Percentiles rank a stretch among this genome's conserved stretches.
Evolutionary conservation across 1,140 invertebrate genomes (phyloP).

Genomic region (Hycleus cichorii): DNA sequence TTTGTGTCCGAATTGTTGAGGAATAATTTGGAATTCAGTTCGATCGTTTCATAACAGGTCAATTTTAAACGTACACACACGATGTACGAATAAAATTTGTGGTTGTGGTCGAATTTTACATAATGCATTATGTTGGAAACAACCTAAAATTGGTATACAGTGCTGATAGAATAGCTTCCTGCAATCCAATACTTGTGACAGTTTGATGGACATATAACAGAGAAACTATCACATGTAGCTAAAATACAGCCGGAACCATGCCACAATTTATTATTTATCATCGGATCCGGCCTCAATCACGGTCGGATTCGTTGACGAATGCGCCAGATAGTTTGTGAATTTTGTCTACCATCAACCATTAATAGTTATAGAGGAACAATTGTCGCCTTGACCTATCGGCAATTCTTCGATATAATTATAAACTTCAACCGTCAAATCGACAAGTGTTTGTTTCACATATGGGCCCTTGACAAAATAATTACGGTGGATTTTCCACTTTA

Average conservation of each 20-base stretch:
- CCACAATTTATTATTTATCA: conserved; percentile 19
- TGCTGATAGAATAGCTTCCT: conserved; percentile 7
- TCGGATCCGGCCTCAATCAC: conserved; percentile 18
- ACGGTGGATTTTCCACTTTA: conserved; percentile 10
- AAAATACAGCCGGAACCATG: not conserved
- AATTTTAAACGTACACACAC: too few relatives aligned
- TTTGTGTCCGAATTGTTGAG: too few relatives aligned
- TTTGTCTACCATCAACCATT: not conserved
- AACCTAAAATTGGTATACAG: not conserved
- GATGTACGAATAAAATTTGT: too few relatives aligned
- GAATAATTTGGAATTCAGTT: too few relatives aligned
- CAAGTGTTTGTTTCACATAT: conserved; percentile 15
- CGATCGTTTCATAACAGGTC: too few relatives aligned
- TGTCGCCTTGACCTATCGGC: too few relatives aligned
- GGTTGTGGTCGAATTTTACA: not conserved
- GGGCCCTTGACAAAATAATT: conserved; percentile 14
- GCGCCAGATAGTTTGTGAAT: conserved; percentile 15
- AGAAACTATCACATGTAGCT: conserved; percentile 7
- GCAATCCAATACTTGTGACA: conserved; percentile 14
- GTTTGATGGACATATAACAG: conserved; percentile 14
- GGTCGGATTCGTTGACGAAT: conserved; percentile 18
- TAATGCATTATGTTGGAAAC: conserved; percentile 2
- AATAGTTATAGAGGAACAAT: too few relatives aligned
- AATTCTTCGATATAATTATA: conserved; percentile 2
- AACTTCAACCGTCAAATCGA: conserved; percentile 13